Base-by-base conservation (phyloP, 2,113 vertebrate genomes). In the Aphyosemion australe region DNA sequence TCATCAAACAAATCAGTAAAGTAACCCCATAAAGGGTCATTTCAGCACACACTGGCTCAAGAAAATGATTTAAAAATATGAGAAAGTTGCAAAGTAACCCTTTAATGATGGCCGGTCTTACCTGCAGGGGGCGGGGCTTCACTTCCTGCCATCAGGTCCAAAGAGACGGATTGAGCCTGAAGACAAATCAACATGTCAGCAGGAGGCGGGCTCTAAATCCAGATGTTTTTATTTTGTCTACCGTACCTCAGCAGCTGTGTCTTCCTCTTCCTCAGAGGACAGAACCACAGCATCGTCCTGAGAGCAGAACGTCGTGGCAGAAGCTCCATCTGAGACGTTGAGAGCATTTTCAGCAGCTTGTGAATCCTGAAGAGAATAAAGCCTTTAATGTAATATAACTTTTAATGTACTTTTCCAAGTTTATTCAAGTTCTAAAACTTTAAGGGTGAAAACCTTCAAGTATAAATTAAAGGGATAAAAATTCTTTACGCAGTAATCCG, bases 121-220 rank as follows among this genome's bases (percentile, higher is more conserved):
- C 89, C 85, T 78, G 67, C 50, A 31, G 69, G 54, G 45, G 79
- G 79, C 34, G 79, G 74, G 71, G 52, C 79, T 48, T 81, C 67
- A 0, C 7, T 15, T 4, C 79, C 72, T 9, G 21, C 54, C 2
- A 16, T 64, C 66, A 11, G 62, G 16, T 66, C 61, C 0, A 53
- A 12, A 4, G 52, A 0, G 54, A 42, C 7, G 32, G 57, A 39
- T 15, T 62, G 49, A 7, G 19, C 13, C 31, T 18, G 62, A 42
- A 9, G 41, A 59, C 11, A 31, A 68, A 53, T 12, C n/a, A 49
- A 55, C 53, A 72, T 41, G 54, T 79, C 60, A 83, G 39, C 61
- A 52, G 46, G 55, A 16, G 45, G n/a, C 65, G 37, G 13, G n/a
- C 64, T 60, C 14, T 11, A 15, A 0, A 20, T 52, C 1, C 61